phyloP scores from a whole-genome alignment of 1,140 invertebrate genomes.

The Plectrocnemia conspersa region DNA sequence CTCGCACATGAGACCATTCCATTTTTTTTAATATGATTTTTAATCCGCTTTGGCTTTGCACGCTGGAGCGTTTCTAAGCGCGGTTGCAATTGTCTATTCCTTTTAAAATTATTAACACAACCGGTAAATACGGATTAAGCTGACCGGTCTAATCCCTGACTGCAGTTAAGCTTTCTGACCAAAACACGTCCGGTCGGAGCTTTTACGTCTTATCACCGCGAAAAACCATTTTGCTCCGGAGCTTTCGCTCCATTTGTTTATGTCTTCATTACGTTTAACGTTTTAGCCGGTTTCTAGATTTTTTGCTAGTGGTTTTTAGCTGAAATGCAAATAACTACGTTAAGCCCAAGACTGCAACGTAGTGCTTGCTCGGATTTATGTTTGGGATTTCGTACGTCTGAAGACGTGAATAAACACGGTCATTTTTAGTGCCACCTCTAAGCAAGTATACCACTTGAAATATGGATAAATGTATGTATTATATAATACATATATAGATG shows the following conservation, averaged over 20 bases:
- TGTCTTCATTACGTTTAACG: conserved; percentile 31
- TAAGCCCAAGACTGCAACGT: background rate
- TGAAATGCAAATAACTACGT: conserved; percentile 26
- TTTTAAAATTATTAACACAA: too few relatives aligned
- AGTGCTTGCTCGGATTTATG: conserved; percentile 1
- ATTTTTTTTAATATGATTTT: too few relatives aligned
- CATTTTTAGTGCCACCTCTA: conserved; percentile 1
- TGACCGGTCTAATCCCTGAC: too few relatives aligned
- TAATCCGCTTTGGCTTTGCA: too few relatives aligned
- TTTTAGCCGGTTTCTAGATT: conserved; percentile 15
- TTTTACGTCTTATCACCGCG: conserved; percentile 15
- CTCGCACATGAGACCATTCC: too few relatives aligned
- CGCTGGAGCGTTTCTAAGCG: too few relatives aligned
- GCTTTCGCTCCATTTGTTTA: conserved; percentile 29
- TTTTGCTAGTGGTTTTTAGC: conserved; percentile 22
- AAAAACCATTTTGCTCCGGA: conserved; percentile 18
- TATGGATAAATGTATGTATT: too few relatives aligned
- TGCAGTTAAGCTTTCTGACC: too few relatives aligned
- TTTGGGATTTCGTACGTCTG: conserved; percentile 1
- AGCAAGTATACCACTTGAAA: too few relatives aligned
- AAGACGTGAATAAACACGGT: conserved; percentile 4
- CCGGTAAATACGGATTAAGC: too few relatives aligned
- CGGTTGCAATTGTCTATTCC: too few relatives aligned
- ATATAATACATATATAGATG: too few relatives aligned
- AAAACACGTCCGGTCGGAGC: background rate